These are phyloP conservation scores for Papilio xuthus DNA, from an alignment of 1,140 invertebrate species.

Conservation along the genomic window DNA sequence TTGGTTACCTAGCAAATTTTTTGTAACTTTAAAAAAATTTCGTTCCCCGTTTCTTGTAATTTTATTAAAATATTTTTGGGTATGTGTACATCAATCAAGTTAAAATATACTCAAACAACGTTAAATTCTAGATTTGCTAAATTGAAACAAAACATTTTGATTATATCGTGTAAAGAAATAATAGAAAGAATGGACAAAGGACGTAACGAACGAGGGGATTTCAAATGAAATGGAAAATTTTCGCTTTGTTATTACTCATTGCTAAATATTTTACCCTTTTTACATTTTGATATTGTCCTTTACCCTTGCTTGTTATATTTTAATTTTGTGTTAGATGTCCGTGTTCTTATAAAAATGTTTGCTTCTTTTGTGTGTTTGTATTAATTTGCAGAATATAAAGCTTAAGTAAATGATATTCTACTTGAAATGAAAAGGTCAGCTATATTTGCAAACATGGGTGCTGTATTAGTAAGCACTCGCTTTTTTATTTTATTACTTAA, in stretches of 20 bases:
- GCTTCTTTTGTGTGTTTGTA: too few species aligned
- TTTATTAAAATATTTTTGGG: too few species aligned
- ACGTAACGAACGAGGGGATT: background rate
- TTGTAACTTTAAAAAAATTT: too few species aligned
- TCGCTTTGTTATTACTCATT: conserved; percentile 1
- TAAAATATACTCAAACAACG: too few species aligned
- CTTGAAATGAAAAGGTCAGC: background rate
- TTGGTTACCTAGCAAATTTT: too few species aligned
- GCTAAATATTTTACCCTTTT: background rate
- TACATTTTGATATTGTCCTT: background rate
- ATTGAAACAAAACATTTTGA: background rate
- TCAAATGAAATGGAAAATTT: background rate
- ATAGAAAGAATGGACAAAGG: background rate
- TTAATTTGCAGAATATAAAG: too few species aligned
- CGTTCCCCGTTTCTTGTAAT: too few species aligned
- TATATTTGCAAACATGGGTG: background rate
- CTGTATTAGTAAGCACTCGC: background rate
- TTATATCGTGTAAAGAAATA: background rate
- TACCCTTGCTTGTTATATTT: background rate
- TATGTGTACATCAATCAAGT: too few species aligned
- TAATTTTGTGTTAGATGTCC: background rate
- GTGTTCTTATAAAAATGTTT: background rate
- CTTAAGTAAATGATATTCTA: background rate
- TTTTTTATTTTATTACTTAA: conserved; percentile 8
- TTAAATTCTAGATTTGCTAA: too few species aligned